Percentiles rank a stretch among this genome's conserved stretches.
phyloP scores from a whole-genome alignment of 2,113 vertebrate species.

The Pangasianodon hypophthalmus region DNA sequence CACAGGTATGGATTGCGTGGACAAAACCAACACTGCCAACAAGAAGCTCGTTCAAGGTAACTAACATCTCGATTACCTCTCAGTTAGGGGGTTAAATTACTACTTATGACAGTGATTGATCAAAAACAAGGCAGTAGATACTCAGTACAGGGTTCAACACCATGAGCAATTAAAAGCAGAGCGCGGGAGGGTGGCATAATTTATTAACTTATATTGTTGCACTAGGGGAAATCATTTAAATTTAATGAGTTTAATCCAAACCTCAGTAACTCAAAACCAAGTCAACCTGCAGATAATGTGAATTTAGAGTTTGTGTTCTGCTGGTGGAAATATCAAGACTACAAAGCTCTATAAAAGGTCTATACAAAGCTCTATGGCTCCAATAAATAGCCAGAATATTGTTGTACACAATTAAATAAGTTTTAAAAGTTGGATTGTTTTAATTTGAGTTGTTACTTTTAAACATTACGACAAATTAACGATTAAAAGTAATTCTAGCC shows the following conservation, averaged over 20 bases:
- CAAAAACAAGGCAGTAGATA: not conserved
- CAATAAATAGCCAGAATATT: not conserved
- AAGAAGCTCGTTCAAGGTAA: constrained; percentile 94
- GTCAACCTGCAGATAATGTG: not conserved
- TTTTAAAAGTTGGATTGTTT: not conserved
- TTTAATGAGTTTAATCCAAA: not conserved
- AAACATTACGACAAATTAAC: not conserved
- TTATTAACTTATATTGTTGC: not conserved
- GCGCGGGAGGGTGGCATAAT: no score
- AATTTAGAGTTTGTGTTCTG: not conserved
- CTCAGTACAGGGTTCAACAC: not conserved
- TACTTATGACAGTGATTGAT: not conserved
- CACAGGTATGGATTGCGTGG: constrained; percentile 84
- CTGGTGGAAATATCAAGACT: not conserved
- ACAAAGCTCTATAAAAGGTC: not conserved
- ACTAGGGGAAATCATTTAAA: not conserved
- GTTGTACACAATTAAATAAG: not conserved
- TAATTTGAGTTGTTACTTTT: not conserved
- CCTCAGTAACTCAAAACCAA: not conserved
- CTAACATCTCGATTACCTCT: not conserved
- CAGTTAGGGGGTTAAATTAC: no score
- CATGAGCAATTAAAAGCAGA: not conserved
- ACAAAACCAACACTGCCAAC: constrained; percentile 75
- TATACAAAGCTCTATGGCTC: not conserved
- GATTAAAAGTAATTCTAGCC: not conserved